These are phyloP conservation scores for Prunella himalayana DNA, from an alignment of 2,113 vertebrate species.

Conservation along the genomic window DNA sequence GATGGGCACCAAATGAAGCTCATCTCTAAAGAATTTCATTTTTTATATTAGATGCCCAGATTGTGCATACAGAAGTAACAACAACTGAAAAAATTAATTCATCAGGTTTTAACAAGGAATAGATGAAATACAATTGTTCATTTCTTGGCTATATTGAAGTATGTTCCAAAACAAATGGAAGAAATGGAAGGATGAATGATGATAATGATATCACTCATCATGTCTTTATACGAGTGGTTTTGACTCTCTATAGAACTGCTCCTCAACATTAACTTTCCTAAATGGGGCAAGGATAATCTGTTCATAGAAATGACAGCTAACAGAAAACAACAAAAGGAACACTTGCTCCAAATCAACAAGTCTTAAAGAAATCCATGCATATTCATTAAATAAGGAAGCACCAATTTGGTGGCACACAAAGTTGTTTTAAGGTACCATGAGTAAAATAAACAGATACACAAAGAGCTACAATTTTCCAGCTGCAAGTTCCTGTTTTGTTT, in stretches of 20 bases:
- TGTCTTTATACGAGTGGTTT: fast-evolving
- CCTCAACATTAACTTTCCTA: not conserved
- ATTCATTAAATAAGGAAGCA: not conserved
- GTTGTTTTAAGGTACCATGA: not conserved
- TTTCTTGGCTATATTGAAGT: not conserved
- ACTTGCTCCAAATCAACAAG: not conserved
- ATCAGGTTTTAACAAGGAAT: not conserved
- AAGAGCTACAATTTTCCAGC: not conserved
- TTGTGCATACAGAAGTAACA: not conserved
- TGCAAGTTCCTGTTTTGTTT: not conserved
- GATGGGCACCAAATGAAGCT: not conserved
- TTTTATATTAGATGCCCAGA: not conserved
- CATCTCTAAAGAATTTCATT: not conserved
- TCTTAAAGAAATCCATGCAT: not conserved
- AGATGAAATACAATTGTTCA: not conserved
- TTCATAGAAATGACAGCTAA: not conserved
- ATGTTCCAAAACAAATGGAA: not conserved
- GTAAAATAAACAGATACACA: not conserved
- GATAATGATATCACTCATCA: not conserved
- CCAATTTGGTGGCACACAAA: not conserved
- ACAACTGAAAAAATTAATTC: not conserved
- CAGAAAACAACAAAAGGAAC: not conserved
- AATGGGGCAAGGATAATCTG: not conserved
- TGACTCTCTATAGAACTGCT: not conserved
- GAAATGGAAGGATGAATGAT: not conserved